These are phyloP conservation scores for Edolisoma coerulescens DNA, from an alignment of 2,113 vertebrate genomes.

Conservation along the genomic window DNA sequence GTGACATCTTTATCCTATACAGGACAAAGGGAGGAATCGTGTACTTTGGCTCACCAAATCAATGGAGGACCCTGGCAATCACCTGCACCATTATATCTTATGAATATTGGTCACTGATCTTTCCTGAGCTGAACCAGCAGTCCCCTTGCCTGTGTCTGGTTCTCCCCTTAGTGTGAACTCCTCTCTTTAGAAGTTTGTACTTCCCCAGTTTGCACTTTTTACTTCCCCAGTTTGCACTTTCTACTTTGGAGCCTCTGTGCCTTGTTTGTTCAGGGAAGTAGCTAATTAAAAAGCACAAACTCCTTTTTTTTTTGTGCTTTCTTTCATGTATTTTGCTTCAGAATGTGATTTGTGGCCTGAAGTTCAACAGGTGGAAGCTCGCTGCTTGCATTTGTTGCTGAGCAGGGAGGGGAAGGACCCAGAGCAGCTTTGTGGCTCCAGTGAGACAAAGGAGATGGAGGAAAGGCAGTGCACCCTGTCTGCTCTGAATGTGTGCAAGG, in stretches of 20 bases:
- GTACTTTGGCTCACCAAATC: background rate
- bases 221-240: background rate
- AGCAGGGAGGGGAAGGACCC: background rate
- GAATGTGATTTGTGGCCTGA: background rate
- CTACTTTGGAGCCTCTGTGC: background rate
- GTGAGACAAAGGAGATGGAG: background rate
- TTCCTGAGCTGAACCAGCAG: background rate
- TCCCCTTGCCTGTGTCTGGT: background rate
- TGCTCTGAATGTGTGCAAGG: background rate
- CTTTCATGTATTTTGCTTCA: background rate
- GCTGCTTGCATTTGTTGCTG: background rate
- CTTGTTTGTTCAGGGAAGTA: background rate
- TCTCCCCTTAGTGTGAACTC: background rate
- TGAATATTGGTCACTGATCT: background rate
- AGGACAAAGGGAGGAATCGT: background rate
- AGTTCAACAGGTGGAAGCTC: background rate
- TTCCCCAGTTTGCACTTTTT: background rate
- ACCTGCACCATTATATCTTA: background rate
- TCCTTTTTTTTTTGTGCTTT: background rate
- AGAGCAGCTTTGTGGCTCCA: background rate
- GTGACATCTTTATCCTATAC: background rate
- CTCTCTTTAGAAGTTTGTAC: background rate
- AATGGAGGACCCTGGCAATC: background rate
- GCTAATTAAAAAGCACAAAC: background rate
- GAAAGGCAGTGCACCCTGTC: background rate